Percentiles rank a stretch among this genome's conserved stretches.
These are phyloP conservation scores for Sebastes reedi DNA, from an alignment of 2,797 vertebrate species.

Conservation along the genomic window DNA sequence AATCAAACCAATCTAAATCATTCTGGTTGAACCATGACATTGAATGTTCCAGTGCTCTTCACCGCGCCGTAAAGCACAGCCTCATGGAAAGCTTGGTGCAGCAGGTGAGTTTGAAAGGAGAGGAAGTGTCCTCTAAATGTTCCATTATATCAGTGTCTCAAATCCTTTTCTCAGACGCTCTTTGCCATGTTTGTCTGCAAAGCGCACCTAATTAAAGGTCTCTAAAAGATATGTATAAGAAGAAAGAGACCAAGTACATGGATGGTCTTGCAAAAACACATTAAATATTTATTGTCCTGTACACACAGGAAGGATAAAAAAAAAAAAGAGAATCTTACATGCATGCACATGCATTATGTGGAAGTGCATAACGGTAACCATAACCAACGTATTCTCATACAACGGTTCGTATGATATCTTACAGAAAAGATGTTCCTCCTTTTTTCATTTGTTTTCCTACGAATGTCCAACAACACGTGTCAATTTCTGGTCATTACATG, in stretches of 20 bases:
- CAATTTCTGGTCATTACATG: too few species aligned
- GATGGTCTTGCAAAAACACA: background rate
- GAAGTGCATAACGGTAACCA: background rate
- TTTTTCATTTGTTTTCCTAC: too few species aligned
- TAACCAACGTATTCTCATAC: background rate
- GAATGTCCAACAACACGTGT: too few species aligned
- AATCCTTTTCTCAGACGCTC: background rate
- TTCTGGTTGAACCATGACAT: constrained; percentile 33
- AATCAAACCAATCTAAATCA: constrained; percentile 40
- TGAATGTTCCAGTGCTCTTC: constrained; percentile 32
- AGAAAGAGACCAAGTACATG: background rate
- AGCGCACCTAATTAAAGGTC: background rate
- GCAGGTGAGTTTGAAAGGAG: constrained; percentile 37
- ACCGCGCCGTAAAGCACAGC: constrained; percentile 53
- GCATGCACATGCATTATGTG: background rate
- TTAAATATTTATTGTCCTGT: background rate
- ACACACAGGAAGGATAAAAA: background rate
- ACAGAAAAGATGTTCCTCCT: too few species aligned
- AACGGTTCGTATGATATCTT: too few species aligned
- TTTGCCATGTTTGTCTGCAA: background rate
- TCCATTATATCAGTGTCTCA: background rate
- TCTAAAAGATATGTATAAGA: background rate
- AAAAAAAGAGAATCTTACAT: background rate
- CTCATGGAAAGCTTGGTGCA: constrained; percentile 49
- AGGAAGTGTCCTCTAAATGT: background rate